Evolutionary conservation across 1,140 invertebrate species (phyloP).

Genomic region (Pomacea maculata): DNA sequence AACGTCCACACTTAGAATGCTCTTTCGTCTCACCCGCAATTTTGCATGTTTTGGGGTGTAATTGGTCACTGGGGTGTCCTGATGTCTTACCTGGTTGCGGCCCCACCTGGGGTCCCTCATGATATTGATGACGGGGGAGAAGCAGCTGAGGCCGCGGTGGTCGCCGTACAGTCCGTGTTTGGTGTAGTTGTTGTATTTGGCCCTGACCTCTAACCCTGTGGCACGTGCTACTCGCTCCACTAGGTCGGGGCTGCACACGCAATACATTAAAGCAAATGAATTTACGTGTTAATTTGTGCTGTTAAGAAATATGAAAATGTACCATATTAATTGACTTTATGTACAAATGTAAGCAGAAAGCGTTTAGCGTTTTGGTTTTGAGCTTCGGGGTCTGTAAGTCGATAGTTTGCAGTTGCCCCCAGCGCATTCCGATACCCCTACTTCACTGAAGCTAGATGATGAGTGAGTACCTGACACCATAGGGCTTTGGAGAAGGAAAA

Average conservation of each 20-base stretch:
- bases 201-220: conserved; percentile 17
- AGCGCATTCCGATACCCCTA: conserved; percentile 45
- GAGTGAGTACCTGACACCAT: too few species aligned
- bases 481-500: too few species aligned
- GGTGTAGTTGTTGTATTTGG: conserved; percentile 26
- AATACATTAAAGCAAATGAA: too few species aligned
- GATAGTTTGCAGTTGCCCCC: conserved; percentile 55
- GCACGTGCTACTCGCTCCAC: conserved; percentile 14
- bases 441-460: background rate
- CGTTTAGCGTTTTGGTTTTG: too few species aligned
- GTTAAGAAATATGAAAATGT: too few species aligned
- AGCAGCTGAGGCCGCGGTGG: conserved; percentile 18
- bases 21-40: too few species aligned
- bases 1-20: too few species aligned
- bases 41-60: too few species aligned
- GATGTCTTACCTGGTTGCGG: conserved; percentile 17
- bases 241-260: conserved; percentile 2
- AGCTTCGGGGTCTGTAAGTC: conserved; percentile 31
- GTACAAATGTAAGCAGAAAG: conserved; percentile 34
- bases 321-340: background rate
- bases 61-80: too few species aligned
- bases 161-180: conserved; percentile 3
- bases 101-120: conserved; percentile 28
- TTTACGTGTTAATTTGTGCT: too few species aligned
- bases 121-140: conserved; percentile 24